These are phyloP conservation scores for Lasioglossum leucozonium DNA, from an alignment of 2,888 invertebrate species.

Conservation along the genomic window DNA sequence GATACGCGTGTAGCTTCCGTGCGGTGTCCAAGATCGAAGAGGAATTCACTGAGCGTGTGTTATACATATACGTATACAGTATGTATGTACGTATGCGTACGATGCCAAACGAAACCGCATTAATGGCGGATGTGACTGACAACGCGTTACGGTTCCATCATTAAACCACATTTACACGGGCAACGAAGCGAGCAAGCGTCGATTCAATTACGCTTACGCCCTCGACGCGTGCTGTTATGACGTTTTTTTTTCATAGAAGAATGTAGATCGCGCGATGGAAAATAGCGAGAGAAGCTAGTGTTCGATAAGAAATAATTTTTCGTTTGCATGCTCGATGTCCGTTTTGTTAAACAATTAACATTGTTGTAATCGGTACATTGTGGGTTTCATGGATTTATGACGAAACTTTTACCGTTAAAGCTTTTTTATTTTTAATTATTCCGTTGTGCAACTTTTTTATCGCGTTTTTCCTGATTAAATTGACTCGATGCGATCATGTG, in stretches of 20 bases:
- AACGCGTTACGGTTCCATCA: conserved; percentile 69
- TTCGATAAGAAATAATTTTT: background rate
- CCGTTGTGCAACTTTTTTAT: too few relatives aligned
- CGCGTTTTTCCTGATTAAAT: too few relatives aligned
- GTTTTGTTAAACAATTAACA: too few relatives aligned
- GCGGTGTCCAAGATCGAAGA: background rate
- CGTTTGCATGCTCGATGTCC: background rate
- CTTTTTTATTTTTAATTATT: too few relatives aligned
- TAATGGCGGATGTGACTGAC: conserved; percentile 35
- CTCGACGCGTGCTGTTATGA: background rate
- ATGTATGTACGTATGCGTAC: too few relatives aligned
- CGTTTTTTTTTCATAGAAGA: background rate
- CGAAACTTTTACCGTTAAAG: too few relatives aligned
- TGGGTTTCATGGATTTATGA: too few relatives aligned
- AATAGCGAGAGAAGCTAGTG: background rate
- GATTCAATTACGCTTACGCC: conserved; percentile 61
- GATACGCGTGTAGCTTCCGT: background rate
- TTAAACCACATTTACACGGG: conserved; percentile 75
- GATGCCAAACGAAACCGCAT: conserved; percentile 36
- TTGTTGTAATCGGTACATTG: too few relatives aligned
- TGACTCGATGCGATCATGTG: too few relatives aligned
- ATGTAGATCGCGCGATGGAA: background rate
- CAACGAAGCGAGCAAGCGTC: conserved; percentile 73
- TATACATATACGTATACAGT: background rate
- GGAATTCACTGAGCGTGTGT: conserved; percentile 18